Evolutionary conservation across 2,888 invertebrate genomes (phyloP).

Genomic region (Orchesellides sinensis): DNA sequence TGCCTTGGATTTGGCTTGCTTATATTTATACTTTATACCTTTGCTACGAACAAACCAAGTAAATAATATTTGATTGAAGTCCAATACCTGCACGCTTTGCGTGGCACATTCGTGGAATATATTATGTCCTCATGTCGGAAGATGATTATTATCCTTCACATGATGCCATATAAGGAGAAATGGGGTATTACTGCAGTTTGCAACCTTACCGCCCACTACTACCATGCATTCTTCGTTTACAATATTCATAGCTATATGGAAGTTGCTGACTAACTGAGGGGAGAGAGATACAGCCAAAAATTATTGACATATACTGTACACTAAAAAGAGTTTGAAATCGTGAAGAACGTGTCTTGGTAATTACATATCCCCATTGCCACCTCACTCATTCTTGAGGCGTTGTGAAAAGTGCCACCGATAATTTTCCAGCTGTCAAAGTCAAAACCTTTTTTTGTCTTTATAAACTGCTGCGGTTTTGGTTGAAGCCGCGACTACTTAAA

Average conservation of each 20-base stretch:
- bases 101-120: background rate
- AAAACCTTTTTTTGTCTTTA: conserved; percentile 40
- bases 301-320: conserved; percentile 38
- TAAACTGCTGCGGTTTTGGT: background rate
- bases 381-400: conserved; percentile 22
- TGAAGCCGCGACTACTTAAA: conserved; percentile 19
- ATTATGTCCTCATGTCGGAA: background rate
- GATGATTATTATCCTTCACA: background rate
- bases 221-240: too few relatives aligned
- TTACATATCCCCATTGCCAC: conserved; percentile 46
- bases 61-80: background rate
- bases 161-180: conserved; percentile 2
- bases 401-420: conserved; percentile 60
- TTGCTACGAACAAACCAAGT: background rate
- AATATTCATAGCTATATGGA: conserved; percentile 8
- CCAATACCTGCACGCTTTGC: background rate
- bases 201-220: conserved; percentile 34
- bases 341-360: conserved; percentile 64
- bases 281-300: conserved; percentile 28
- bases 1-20: conserved; percentile 28
- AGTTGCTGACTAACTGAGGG: background rate
- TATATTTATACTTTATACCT: too few relatives aligned
- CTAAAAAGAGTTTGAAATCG: too few relatives aligned
- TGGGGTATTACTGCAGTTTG: background rate
- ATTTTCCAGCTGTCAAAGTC: conserved; percentile 64